These are phyloP conservation scores for Crossocerus cetratus DNA, from an alignment of 2,888 invertebrate genomes.

Conservation along the genomic window DNA sequence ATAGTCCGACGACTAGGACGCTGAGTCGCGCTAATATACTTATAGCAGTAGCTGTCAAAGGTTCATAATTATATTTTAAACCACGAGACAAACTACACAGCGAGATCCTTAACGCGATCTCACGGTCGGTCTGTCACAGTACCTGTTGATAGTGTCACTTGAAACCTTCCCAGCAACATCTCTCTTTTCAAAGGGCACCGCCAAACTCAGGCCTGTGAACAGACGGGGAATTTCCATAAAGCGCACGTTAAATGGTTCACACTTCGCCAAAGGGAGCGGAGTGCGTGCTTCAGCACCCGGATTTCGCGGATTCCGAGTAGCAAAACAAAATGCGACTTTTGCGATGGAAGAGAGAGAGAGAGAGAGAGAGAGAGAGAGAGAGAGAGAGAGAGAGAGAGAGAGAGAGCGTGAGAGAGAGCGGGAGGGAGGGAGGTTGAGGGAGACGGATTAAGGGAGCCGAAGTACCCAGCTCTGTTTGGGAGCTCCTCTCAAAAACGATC, in stretches of 20 bases:
- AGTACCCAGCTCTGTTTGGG: conserved; percentile 38
- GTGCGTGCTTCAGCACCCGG: too few species aligned
- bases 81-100: background rate
- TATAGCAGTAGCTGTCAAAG: too few species aligned
- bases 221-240: too few species aligned
- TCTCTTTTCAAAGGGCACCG: background rate
- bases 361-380: conserved; percentile 19
- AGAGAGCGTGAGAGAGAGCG: conserved; percentile 1
- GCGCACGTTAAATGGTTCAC: too few species aligned
- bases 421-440: conserved; percentile 40
- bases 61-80: too few species aligned
- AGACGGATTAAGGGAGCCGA: conserved; percentile 44
- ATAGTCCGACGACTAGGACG: too few species aligned
- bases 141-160: conserved; percentile 28
- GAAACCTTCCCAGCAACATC: background rate
- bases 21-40: too few species aligned
- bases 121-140: background rate
- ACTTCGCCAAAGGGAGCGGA: too few species aligned
- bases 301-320: background rate
- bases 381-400: conserved; percentile 14
- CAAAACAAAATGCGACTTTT: background rate
- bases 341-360: background rate
- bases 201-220: background rate
- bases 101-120: background rate
- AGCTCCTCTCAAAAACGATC: conserved; percentile 60